Percentiles rank a stretch among this genome's conserved stretches.
Conservation (phyloP, 2,797 vertebrate genomes). For the Crotalus adamanteus region DNA sequence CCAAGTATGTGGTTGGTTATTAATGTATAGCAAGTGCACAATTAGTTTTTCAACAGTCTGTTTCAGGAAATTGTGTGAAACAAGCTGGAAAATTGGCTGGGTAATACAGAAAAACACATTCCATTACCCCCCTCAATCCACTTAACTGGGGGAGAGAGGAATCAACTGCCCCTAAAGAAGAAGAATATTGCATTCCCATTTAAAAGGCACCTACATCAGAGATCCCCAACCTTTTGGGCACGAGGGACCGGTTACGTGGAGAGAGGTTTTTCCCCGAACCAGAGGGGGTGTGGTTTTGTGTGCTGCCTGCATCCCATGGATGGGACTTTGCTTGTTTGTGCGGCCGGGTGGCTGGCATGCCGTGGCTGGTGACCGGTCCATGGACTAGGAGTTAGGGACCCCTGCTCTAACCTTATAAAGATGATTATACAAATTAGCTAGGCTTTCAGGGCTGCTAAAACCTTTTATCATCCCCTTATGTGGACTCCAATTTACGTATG, state of each 20-base stretch:
- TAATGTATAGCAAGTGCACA: not conserved
- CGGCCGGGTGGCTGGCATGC: no score
- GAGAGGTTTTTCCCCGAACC: no score
- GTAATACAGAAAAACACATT: not conserved
- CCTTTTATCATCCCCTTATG: not conserved
- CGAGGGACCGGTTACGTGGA: no score
- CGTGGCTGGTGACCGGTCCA: no score
- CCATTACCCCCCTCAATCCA: not conserved
- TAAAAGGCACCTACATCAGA: not conserved
- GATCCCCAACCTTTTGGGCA: no score
- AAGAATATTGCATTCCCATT: not conserved
- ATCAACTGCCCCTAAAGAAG: not conserved
- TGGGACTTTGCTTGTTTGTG: no score
- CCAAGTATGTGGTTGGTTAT: slow-evolving; percentile 1
- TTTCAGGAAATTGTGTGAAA: slow-evolving; percentile 18
- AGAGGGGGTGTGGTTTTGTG: no score
- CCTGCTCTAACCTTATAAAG: not conserved
- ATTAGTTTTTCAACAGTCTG: not conserved
- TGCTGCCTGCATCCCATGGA: no score
- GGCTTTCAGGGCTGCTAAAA: not conserved
- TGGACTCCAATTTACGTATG: slow-evolving; percentile 22
- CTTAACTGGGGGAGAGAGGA: not conserved
- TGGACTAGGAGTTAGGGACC: no score
- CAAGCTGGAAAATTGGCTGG: not conserved
- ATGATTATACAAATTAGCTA: not conserved